Evolutionary conservation across 1,140 invertebrate genomes (phyloP), one percentile per base, ranked within the genome.

Genomic region (Lepeophtheirus salmonis): DNA sequence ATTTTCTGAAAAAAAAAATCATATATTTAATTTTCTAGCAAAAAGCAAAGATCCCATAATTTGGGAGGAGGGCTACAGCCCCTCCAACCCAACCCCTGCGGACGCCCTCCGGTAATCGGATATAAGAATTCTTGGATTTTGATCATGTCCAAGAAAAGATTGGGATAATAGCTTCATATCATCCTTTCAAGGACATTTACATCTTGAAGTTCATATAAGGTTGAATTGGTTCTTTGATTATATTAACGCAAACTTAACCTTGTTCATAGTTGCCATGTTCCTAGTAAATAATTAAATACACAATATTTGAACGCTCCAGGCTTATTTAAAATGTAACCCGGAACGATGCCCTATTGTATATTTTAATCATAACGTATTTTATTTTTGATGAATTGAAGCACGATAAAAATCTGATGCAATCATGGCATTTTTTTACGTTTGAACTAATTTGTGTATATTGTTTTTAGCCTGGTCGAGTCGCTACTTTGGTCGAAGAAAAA

Each of bases 391-490:
- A 14, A 18, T 20, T 22, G 18, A 3, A 22, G 22, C 22, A 12
- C 22, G 52, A n/a, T 17, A n/a, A n/a, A n/a, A n/a, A n/a, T 2
- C 22, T 22, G 2, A 17, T 12, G 20, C 16, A 30, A n/a, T 41
- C n/a, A n/a, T 16, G 12, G 24, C 20, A 16, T 13, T 30, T 4
- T 12, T 17, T 16, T 17, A 62, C 16, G 17, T 18, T 26, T 30
- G 26, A 22, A 17, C 21, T 4, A 12, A 41, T n/a, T 14, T 58
- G 52, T 63, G 55, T 49, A 64, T 60, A 48, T 56, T 68, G 65
- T 67, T 82, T 82, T 52, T 74, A 85, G 83, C 82, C 82, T 22
- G 83, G 83, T 24, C 74, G 83, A 66, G 84, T 86, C 3, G 84
- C 79, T 12, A 86, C 83, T 23, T 71, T 86, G 50, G 72, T 85